Conservation (phyloP, 2,113 vertebrate species). For the Carassius auratus region DNA sequence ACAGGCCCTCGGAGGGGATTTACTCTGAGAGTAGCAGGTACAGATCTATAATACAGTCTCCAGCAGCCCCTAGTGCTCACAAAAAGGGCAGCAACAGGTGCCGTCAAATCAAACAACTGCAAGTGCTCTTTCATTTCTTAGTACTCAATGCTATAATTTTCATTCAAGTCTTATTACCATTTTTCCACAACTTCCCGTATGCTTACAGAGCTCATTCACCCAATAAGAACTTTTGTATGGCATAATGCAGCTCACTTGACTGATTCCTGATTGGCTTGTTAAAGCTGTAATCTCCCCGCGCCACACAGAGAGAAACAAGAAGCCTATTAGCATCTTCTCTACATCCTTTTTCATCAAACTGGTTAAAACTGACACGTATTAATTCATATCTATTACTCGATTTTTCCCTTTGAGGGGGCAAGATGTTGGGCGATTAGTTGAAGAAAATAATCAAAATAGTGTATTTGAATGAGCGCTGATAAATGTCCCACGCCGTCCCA, state of each 20-base stretch:
- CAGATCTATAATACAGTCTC: slow-evolving; percentile 42
- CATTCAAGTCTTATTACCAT: background rate
- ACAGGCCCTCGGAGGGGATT: background rate
- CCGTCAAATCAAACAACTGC: background rate
- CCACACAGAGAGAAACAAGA: slow-evolving; percentile 73
- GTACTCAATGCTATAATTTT: background rate
- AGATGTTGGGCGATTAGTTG: slow-evolving; percentile 78
- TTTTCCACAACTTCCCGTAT: background rate
- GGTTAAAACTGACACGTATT: slow-evolving; percentile 75
- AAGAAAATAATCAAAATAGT: slow-evolving; percentile 80
- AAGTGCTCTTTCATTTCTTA: background rate
- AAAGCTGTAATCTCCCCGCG: slow-evolving; percentile 71
- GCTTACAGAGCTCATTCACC: background rate
- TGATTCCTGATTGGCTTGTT: slow-evolving; percentile 72
- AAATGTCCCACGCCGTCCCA: slow-evolving; percentile 76
- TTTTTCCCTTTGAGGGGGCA: slow-evolving; percentile 63
- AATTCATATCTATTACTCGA: slow-evolving; percentile 79
- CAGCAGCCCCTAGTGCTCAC: slow-evolving; percentile 55
- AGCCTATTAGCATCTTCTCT: slow-evolving; percentile 76
- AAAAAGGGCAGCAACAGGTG: slow-evolving; percentile 41
- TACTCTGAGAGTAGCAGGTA: slow-evolving; percentile 12
- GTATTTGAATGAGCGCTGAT: slow-evolving; percentile 77
- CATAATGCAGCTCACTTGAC: slow-evolving; percentile 57
- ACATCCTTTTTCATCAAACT: slow-evolving; percentile 81
- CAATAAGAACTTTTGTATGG: background rate